Base-by-base conservation (phyloP, 1,140 invertebrate species). In the Ganaspis sp. region DNA sequence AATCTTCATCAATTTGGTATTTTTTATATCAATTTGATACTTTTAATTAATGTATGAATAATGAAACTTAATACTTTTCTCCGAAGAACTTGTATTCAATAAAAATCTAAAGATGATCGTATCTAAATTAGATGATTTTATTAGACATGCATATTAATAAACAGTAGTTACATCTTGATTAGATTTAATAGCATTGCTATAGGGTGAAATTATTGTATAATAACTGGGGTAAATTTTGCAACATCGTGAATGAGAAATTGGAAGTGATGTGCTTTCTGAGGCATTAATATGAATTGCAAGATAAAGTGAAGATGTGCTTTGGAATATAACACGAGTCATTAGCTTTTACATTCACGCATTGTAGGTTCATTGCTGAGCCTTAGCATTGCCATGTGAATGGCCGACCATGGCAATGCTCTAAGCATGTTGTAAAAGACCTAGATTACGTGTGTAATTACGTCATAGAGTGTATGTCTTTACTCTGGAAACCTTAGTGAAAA, bases 391-490 rank as follows among this genome's bases (percentile, higher is more conserved):
- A 23, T 58, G 53, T 58, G 53, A 58, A 58, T 58, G 21, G 21
- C 19, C 53, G 53, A 23, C 53, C 53, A 58, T 58, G 53, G 53
- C 53, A 58, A 58, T 58, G 53, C 53, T 58, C 9, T 1, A 12
- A 49, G 42, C 42, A 49, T n/a, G 42, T 49, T 49, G 42, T 49
- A 49, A 49, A 49, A 49, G 12, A 49, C 42, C 42, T 49, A 17
- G 42, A 49, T 49, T 17, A 49, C 42, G 42, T 49, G 11, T 49
- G 6, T 23, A 58, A 58, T 58, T 58, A 58, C 53, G 23, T 58
- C 23, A 58, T 58, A 58, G 23, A 15, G 53, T 23, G 23, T 23
- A 26, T 19, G 42, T 49, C 42, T 49, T 15, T 17, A 58, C 19
- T 23, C 53, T 11, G 9, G 19, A 58, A 21, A 58, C 53, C 19